Evolutionary conservation across 2,797 vertebrate species (phyloP), one percentile per base, ranked within the genome.

Genomic region (Sebastes iracundus): DNA sequence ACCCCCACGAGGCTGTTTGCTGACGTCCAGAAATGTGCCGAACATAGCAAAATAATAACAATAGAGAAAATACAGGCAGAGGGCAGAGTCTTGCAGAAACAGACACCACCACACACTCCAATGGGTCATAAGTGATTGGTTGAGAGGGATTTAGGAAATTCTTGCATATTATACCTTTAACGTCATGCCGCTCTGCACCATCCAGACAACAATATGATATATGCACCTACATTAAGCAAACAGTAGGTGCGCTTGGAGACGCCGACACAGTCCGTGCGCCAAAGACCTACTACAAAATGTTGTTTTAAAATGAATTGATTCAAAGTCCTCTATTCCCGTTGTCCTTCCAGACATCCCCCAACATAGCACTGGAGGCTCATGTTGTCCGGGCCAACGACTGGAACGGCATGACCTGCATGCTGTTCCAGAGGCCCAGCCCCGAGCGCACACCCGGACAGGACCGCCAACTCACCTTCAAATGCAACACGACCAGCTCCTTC

Each of bases 381-480:
- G 89, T 96, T 33, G 96, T 99, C 92, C 97, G 97, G 85, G 94
- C 96, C 65, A 92, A 90, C 7, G 96, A 97, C 85, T 99, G 99
- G 95, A 97, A 97, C 4, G 98, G 98, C 22, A 99, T 99, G 98
- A 98, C 97, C 7, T 99, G 99, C 94, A 97, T 97, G 20, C 94
- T 99, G n/a, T 96, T 98, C 94, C 98, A 98, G 94, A 99, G 97
- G 89, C 79, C 92, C 90, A 75, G 86, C 90, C 49, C 96, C 0
- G 98, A 99, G 79, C 97, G 97, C 8, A 80, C 94, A 1, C 91
- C 94, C 0, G 87, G 87, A 14, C 91, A 90, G 58, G 98, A 99
- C 87, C 97, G 97, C 80, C 98, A 99, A 69, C 96, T 99, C 88
- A 97, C 97, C 89, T 98, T 99, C 89, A 99, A 99, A 82, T 99